A percentile compares a stretch with the other conserved stretches of the same genome.
Evolutionary conservation across 2,888 invertebrate genomes (phyloP).

Genomic region (Acheta domesticus): DNA sequence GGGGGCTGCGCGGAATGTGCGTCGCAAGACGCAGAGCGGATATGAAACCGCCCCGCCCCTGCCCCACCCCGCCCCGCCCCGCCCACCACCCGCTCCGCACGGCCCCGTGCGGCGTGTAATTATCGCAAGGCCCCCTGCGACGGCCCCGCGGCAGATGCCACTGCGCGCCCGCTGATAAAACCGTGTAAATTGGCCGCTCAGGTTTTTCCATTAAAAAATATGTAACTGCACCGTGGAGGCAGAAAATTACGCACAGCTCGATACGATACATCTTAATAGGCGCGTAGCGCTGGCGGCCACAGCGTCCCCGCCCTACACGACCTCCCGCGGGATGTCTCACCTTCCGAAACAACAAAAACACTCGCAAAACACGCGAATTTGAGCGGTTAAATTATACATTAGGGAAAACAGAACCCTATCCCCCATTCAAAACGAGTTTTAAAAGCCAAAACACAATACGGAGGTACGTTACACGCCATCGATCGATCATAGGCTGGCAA

Average conservation of each 20-base stretch:
- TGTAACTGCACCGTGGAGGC: neutral
- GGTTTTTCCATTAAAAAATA: neutral
- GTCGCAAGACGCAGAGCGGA: conserved; percentile 4
- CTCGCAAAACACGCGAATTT: neutral
- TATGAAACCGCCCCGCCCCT: neutral
- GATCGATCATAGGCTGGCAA: neutral
- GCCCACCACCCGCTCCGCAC: neutral
- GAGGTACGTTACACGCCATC: neutral
- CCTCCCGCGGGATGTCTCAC: neutral
- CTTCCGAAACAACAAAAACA: neutral
- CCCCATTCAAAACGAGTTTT: neutral
- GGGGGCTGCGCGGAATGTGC: neutral
- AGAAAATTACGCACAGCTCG: neutral
- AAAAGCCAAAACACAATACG: neutral
- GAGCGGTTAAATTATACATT: neutral
- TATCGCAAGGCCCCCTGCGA: neutral
- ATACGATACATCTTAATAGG: neutral
- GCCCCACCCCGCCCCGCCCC: neutral
- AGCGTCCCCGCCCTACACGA: neutral
- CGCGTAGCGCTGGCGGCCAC: neutral
- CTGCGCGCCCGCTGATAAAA: neutral
- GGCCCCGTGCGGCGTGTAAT: neutral
- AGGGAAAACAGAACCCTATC: neutral
- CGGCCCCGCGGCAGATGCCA: neutral
- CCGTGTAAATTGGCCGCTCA: neutral